A percentile compares a stretch with the other conserved stretches of the same genome.
These are phyloP conservation scores for Lamproptera curius DNA, from an alignment of 2,888 invertebrate genomes.

Conservation along the genomic window DNA sequence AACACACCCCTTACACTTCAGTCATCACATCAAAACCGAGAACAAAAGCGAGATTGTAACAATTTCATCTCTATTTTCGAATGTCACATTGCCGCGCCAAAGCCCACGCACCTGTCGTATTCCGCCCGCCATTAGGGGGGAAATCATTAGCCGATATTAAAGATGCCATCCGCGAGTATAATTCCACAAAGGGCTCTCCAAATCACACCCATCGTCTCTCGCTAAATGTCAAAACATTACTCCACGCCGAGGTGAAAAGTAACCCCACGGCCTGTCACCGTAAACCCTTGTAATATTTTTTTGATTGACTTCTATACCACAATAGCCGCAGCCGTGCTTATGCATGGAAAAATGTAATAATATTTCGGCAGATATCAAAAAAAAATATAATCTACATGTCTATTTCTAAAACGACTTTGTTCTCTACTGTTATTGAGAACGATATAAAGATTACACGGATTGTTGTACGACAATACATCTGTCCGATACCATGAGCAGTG, in stretches of 20 bases:
- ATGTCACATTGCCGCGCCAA: slow-evolving; percentile 33
- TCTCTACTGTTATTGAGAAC: neutral
- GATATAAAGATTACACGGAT: slow-evolving; percentile 14
- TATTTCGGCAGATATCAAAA: too few species aligned
- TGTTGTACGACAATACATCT: slow-evolving; percentile 55
- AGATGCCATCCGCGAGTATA: slow-evolving; percentile 72
- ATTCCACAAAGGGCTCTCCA: slow-evolving; percentile 78
- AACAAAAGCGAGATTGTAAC: too few species aligned
- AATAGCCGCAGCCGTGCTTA: too few species aligned
- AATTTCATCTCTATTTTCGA: slow-evolving; percentile 8
- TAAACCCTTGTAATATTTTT: too few species aligned
- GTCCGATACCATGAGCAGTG: slow-evolving; percentile 49
- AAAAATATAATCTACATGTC: too few species aligned
- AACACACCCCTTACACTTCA: too few species aligned
- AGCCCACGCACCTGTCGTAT: slow-evolving; percentile 69
- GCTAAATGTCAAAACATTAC: slow-evolving; percentile 75
- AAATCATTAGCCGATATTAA: slow-evolving; percentile 78
- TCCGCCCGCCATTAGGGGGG: slow-evolving; percentile 66
- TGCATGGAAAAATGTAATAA: too few species aligned
- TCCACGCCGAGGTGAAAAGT: slow-evolving; percentile 64
- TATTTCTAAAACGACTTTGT: slow-evolving; percentile 25
- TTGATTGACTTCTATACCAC: too few species aligned
- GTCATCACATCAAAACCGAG: too few species aligned
- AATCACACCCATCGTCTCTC: slow-evolving; percentile 76
- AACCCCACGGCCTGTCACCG: slow-evolving; percentile 70